phyloP scores from a whole-genome alignment of 2,113 vertebrate species.

The Toxotes jaculatrix region DNA sequence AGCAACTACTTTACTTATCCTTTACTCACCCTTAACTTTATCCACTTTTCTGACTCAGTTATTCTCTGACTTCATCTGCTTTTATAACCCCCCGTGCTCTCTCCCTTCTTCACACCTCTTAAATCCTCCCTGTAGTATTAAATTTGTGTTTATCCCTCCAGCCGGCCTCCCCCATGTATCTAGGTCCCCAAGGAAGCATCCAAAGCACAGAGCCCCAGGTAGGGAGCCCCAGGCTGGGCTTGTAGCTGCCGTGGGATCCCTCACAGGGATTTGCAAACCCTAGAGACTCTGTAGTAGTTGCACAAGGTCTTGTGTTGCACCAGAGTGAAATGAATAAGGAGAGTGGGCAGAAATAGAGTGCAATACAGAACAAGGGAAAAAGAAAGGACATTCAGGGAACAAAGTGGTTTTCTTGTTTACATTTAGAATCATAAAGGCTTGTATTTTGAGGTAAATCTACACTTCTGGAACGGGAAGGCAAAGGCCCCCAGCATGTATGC shows the following conservation, averaged over 20 bases:
- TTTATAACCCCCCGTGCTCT: conserved; percentile 48
- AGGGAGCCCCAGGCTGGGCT: conserved; percentile 68
- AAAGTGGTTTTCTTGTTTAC: conserved; percentile 11
- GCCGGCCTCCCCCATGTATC: conserved; percentile 52
- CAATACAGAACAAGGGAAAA: neutral
- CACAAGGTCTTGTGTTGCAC: conserved; percentile 36
- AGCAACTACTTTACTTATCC: conserved; percentile 25
- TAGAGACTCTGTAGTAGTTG: conserved; percentile 59
- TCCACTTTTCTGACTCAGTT: conserved; percentile 34
- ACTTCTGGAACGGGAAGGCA: conserved; percentile 17
- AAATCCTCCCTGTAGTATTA: conserved; percentile 75
- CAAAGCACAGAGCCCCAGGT: conserved; percentile 64
- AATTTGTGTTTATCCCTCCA: conserved; percentile 68
- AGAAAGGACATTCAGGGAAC: neutral
- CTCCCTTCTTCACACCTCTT: conserved; percentile 50
- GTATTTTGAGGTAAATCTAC: conserved; percentile 22
- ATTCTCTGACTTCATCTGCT: conserved; percentile 49
- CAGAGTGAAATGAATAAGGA: conserved; percentile 30
- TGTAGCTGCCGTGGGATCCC: conserved; percentile 61
- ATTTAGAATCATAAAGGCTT: conserved; percentile 8
- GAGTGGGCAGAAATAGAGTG: conserved; percentile 13
- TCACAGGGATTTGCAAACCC: conserved; percentile 70
- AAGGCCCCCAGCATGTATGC: neutral
- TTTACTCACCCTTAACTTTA: conserved; percentile 27
- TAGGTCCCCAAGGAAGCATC: conserved; percentile 63